Conservation (phyloP, 2,888 invertebrate species). For the Axea sp. region DNA sequence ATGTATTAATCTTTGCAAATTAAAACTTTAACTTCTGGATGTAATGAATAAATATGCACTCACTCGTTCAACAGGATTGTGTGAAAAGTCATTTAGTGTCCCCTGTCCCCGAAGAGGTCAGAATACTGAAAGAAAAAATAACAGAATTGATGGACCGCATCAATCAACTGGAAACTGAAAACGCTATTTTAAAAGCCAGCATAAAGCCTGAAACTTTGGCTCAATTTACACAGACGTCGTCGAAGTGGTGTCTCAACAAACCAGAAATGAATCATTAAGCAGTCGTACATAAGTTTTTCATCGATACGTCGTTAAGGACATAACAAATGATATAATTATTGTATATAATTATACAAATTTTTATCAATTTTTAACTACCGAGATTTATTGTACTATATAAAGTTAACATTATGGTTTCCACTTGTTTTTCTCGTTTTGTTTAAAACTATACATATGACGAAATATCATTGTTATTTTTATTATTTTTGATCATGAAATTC, state of each 20-base stretch:
- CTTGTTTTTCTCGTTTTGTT: conserved; percentile 66
- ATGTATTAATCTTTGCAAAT: too few relatives aligned
- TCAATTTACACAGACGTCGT: conserved; percentile 82
- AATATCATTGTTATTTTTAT: conserved; percentile 50
- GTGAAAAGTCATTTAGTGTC: conserved; percentile 90
- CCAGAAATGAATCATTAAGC: conserved; percentile 78
- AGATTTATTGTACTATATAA: conserved; percentile 79
- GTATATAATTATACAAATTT: conserved; percentile 79
- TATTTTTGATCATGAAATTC: too few relatives aligned
- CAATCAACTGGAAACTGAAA: conserved; percentile 85
- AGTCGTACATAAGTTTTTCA: conserved; percentile 77
- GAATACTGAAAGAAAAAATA: conserved; percentile 87
- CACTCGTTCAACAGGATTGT: conserved; percentile 84
- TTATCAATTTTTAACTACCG: conserved; percentile 80
- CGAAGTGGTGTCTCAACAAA: conserved; percentile 77
- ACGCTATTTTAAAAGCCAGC: conserved; percentile 87
- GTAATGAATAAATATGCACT: too few relatives aligned
- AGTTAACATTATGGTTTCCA: conserved; percentile 73
- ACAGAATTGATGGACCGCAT: conserved; percentile 86
- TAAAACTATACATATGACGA: conserved; percentile 31
- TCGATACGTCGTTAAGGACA: conserved; percentile 74
- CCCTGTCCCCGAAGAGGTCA: conserved; percentile 88
- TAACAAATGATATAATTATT: conserved; percentile 79
- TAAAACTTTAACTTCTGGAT: too few relatives aligned
- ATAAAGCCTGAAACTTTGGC: conserved; percentile 94